These are phyloP conservation scores for Cryptocheilus praepositus DNA, from an alignment of 2,888 invertebrate genomes.

Conservation along the genomic window DNA sequence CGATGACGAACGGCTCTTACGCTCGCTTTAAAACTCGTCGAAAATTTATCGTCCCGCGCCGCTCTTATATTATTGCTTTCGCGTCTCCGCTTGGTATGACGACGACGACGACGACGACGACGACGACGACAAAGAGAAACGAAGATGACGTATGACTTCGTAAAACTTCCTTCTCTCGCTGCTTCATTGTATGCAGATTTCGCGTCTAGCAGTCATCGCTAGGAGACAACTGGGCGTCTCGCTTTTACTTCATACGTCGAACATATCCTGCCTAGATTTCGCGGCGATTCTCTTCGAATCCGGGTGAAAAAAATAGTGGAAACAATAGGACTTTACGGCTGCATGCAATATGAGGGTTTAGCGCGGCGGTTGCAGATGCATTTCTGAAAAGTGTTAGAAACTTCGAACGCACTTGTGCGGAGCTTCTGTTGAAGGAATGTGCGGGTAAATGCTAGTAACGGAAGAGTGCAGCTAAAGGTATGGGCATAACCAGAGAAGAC, in stretches of 20 bases:
- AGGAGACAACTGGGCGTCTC: constrained; percentile 5
- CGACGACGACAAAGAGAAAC: background rate
- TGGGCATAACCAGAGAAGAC: too few relatives aligned
- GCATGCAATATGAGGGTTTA: too few relatives aligned
- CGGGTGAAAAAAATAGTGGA: too few relatives aligned
- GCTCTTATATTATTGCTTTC: constrained; percentile 41
- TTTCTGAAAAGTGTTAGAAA: too few relatives aligned
- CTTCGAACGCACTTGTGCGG: too few relatives aligned
- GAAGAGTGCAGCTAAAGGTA: too few relatives aligned
- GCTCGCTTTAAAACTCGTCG: constrained; percentile 34
- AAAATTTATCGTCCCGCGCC: constrained; percentile 46
- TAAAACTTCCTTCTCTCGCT: constrained; percentile 1
- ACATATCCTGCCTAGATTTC: too few relatives aligned
- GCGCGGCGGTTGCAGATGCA: too few relatives aligned
- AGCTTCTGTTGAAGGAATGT: too few relatives aligned
- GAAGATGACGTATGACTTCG: background rate
- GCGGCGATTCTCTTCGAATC: too few relatives aligned
- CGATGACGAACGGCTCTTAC: constrained; percentile 40
- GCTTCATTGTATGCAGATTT: constrained; percentile 59
- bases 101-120: constrained; percentile 15
- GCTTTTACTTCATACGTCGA: background rate
- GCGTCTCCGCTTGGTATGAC: constrained; percentile 14
- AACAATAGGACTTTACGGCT: background rate
- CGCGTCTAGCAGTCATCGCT: constrained; percentile 21
- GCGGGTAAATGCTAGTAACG: too few relatives aligned